A percentile compares a stretch with the other conserved stretches of the same genome.
phyloP scores from a whole-genome alignment of 2,113 vertebrate genomes.

The Gavia stellata region DNA sequence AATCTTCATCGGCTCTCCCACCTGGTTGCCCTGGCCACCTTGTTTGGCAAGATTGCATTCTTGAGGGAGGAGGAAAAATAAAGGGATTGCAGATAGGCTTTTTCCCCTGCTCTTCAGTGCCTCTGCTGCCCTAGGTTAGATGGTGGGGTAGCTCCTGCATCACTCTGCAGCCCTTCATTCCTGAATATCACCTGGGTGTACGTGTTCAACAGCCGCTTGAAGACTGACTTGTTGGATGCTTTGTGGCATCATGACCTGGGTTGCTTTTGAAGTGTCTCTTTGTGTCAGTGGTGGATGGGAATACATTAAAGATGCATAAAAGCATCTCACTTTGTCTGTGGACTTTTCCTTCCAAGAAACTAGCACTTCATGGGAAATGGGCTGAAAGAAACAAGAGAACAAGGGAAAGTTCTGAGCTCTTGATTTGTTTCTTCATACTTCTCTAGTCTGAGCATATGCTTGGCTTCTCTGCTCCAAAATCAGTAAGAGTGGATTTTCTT shows the following conservation, averaged over 20 bases:
- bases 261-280: not conserved
- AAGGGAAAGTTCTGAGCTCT: not conserved
- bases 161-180: not conserved
- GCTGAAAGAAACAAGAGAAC: not conserved
- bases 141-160: not conserved
- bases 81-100: not conserved
- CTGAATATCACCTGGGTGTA: not conserved
- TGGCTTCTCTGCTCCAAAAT: not conserved
- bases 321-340: not conserved
- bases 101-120: not conserved
- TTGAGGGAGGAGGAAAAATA: not conserved
- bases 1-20: not conserved
- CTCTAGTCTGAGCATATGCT: not conserved
- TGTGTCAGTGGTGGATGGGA: not conserved
- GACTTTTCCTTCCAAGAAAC: not conserved
- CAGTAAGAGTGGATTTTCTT: not conserved
- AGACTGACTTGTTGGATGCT: not conserved
- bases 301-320: not conserved
- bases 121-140: not conserved
- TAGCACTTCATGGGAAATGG: not conserved
- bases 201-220: not conserved
- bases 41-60: not conserved
- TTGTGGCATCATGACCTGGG: rapidly evolving
- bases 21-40: not conserved
- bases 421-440: not conserved